These are phyloP conservation scores for Choristoneura fumiferana DNA, from an alignment of 1,140 invertebrate species.

Conservation along the genomic window DNA sequence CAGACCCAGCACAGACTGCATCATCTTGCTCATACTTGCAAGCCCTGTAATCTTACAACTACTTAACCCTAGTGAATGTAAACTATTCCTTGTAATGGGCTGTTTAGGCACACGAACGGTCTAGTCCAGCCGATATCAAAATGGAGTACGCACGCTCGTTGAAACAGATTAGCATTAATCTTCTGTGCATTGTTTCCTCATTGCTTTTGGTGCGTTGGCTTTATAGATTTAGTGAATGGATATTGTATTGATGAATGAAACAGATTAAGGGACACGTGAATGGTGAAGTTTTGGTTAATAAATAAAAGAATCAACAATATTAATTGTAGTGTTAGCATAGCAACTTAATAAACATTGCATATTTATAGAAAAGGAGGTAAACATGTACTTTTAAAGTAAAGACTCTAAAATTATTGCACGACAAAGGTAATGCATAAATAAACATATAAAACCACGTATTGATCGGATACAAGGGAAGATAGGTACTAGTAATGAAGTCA, in stretches of 20 bases:
- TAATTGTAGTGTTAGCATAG: too few relatives aligned
- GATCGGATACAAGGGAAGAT: conserved; percentile 3
- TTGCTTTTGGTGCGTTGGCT: neutral
- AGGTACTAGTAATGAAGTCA: conserved; percentile 10
- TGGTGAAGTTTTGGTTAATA: too few relatives aligned
- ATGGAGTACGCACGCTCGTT: conserved; percentile 15
- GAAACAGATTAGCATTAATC: conserved; percentile 15
- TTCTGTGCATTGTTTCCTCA: conserved; percentile 13
- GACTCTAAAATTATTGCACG: too few relatives aligned
- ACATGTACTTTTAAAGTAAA: too few relatives aligned
- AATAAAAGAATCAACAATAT: too few relatives aligned
- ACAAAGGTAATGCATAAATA: neutral
- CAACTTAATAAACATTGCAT: too few relatives aligned
- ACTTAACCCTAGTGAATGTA: conserved; percentile 7
- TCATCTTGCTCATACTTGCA: neutral
- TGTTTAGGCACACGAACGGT: conserved; percentile 9
- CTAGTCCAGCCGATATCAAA: conserved; percentile 15
- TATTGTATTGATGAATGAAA: neutral
- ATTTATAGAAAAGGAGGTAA: too few relatives aligned
- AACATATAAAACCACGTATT: conserved; percentile 4
- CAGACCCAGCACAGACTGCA: too few relatives aligned
- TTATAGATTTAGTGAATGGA: conserved; percentile 6
- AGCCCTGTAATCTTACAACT: conserved; percentile 12
- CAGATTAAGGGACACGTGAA: too few relatives aligned
- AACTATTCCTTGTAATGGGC: conserved; percentile 14